phyloP scores from a whole-genome alignment of 1,140 invertebrate genomes.

The Neoseiulus cucumeris region DNA sequence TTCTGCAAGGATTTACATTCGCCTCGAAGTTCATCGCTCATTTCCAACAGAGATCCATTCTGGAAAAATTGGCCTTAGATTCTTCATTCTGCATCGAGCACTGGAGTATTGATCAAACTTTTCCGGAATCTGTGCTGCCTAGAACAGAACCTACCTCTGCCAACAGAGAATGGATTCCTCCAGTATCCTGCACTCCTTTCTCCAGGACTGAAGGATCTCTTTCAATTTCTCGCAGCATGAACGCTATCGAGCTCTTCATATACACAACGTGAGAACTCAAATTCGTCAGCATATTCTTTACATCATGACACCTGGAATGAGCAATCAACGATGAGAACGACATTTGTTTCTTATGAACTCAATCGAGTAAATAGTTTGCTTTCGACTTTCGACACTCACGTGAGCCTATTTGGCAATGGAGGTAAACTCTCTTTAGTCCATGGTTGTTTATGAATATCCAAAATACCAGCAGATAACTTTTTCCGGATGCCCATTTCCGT shows the following conservation, averaged over 20 bases:
- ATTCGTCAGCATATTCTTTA: neutral
- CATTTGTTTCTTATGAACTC: too few relatives aligned
- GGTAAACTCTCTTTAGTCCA: conserved; percentile 31
- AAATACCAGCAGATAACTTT: conserved; percentile 29
- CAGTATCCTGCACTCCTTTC: conserved; percentile 1
- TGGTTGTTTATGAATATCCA: conserved; percentile 29
- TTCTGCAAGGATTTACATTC: too few relatives aligned
- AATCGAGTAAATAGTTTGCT: too few relatives aligned
- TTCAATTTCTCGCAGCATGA: conserved; percentile 2
- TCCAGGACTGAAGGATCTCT: neutral
- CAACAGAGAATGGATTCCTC: neutral
- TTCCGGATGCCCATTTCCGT: conserved; percentile 28
- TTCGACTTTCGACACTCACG: too few relatives aligned
- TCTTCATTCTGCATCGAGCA: too few relatives aligned
- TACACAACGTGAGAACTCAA: neutral
- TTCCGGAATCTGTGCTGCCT: too few relatives aligned
- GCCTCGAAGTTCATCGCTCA: too few relatives aligned
- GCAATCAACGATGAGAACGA: neutral
- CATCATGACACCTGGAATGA: neutral
- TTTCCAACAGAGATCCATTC: too few relatives aligned
- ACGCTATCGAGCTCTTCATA: neutral
- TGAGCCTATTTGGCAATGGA: conserved; percentile 16
- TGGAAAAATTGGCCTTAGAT: too few relatives aligned
- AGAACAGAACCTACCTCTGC: neutral
- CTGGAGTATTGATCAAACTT: too few relatives aligned